Evolutionary conservation across 2,113 vertebrate species (phyloP).

Genomic region (Lates calcarifer): DNA sequence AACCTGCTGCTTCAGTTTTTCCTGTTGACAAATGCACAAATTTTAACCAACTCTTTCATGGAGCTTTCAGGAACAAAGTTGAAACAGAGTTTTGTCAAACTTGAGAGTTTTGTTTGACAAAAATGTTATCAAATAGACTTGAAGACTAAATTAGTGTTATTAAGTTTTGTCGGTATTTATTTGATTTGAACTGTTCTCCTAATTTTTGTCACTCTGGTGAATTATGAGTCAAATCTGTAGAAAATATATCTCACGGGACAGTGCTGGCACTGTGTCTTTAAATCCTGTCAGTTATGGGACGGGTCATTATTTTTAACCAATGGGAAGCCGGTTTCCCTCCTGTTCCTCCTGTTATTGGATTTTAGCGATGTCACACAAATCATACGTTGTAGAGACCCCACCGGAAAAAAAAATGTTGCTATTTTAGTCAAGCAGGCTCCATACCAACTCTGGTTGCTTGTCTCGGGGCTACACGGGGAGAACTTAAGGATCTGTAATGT

Average conservation of each 20-base stretch:
- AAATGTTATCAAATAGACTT: not conserved
- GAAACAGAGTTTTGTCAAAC: not conserved
- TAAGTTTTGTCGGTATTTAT: not conserved
- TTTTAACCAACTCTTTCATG: conserved; percentile 23
- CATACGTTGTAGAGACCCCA: conserved; percentile 26
- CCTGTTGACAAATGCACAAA: conserved; percentile 13
- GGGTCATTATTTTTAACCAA: conserved; percentile 51
- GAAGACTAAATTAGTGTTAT: not conserved
- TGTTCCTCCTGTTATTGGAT: conserved; percentile 70
- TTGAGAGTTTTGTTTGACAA: not conserved
- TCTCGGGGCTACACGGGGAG: conserved; percentile 36
- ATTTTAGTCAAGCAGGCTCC: conserved; percentile 56
- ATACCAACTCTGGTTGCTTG: conserved; percentile 16
- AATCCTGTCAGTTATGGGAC: conserved; percentile 45
- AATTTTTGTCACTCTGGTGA: not conserved
- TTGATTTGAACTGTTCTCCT: not conserved
- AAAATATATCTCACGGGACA: not conserved
- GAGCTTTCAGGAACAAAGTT: not conserved
- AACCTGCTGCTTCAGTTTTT: conserved; percentile 41
- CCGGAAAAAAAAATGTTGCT: conserved; percentile 43
- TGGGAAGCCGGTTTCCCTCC: conserved; percentile 24
- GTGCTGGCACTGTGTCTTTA: conserved; percentile 75
- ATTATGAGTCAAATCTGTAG: not conserved
- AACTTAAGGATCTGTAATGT: conserved; percentile 75
- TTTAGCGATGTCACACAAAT: conserved; percentile 55